These are phyloP conservation scores for Paedocypris micromegethes DNA, from an alignment of 2,797 vertebrate genomes.

Conservation along the genomic window DNA sequence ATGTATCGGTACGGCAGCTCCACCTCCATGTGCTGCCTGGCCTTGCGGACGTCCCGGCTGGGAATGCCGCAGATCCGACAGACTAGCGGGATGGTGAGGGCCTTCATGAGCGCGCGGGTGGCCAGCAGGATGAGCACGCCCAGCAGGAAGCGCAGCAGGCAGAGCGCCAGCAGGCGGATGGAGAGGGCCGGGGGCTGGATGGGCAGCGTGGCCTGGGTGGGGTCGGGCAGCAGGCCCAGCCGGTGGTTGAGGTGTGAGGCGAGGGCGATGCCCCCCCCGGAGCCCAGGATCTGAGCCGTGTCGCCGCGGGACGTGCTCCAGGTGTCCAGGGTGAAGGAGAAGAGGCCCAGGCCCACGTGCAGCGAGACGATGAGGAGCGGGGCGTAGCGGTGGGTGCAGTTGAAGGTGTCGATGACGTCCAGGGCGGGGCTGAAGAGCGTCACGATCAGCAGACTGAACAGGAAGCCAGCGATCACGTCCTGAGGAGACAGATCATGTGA, in stretches of 20 bases:
- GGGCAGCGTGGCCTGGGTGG: conserved; percentile 65
- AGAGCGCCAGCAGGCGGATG: conserved; percentile 62
- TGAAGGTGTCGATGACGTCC: conserved; percentile 84
- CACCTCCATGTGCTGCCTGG: conserved; percentile 88
- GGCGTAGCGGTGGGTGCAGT: conserved; percentile 77
- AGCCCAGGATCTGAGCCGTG: conserved; percentile 91
- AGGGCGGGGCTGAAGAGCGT: conserved; percentile 78
- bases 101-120: conserved; percentile 79
- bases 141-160: conserved; percentile 67
- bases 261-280: conserved; percentile 86
- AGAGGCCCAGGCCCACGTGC: conserved; percentile 82
- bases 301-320: conserved; percentile 97
- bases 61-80: conserved; percentile 74
- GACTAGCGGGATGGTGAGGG: conserved; percentile 77
- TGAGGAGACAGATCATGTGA: conserved; percentile 53
- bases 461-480: conserved; percentile 88
- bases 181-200: conserved; percentile 64
- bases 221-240: conserved; percentile 75
- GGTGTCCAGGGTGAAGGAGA: conserved; percentile 92
- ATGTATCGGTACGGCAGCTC: conserved; percentile 93
- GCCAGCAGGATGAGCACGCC: conserved; percentile 78
- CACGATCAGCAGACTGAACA: conserved; percentile 86
- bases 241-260: conserved; percentile 77
- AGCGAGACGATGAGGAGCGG: conserved; percentile 82
- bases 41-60: conserved; percentile 70